Evolutionary conservation across 1,140 invertebrate species (phyloP), one percentile per base, ranked within the genome.

Genomic region (Monomorium pharaonis): DNA sequence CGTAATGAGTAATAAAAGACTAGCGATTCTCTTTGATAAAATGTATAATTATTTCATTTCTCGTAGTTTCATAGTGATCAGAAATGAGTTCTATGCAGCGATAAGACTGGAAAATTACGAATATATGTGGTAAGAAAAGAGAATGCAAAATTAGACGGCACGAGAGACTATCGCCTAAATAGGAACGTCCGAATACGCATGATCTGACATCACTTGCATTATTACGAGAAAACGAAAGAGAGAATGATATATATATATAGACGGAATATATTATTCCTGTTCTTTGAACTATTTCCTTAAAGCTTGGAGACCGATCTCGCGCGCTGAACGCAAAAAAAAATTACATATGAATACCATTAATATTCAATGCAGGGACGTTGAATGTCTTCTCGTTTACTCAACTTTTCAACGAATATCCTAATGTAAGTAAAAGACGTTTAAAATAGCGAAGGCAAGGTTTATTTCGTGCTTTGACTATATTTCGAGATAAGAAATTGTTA

Each of bases 181-280:
- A 33, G 58, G 2, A 63, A 77, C 2, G 18, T 47, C 37, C 58
- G 27, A 37, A 49, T 27, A 70, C 33, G 76, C 16, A 69, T 16
- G 27, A 21, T 63, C 12, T 16, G 21, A n/a, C 6, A 24, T 6
- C 14, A 56, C 37, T 67, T 42, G 21, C 37, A 18, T 18, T 47
- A 70, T 80, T 56, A 70, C 49, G 24, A 37, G 27, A 42, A 33
- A 70, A 49, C 47, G 77, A 81, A 56, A n/a, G n/a, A n/a, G n/a
- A n/a, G n/a, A n/a, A 67, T 78, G 1, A 37, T 67, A 18, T 62
- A 49, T 67, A 18, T 62, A 49, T 72, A 27, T 18, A 72, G 24
- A 81, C 16, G 30, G 65, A 81, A 81, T 81, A 81, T 44, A 81
- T 81, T 72, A 72, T 58, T 72, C 70, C 60, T 80, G n/a, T 67